Evolutionary conservation across 2,888 invertebrate genomes (phyloP).

Genomic region (Leptinotarsa haldemani): DNA sequence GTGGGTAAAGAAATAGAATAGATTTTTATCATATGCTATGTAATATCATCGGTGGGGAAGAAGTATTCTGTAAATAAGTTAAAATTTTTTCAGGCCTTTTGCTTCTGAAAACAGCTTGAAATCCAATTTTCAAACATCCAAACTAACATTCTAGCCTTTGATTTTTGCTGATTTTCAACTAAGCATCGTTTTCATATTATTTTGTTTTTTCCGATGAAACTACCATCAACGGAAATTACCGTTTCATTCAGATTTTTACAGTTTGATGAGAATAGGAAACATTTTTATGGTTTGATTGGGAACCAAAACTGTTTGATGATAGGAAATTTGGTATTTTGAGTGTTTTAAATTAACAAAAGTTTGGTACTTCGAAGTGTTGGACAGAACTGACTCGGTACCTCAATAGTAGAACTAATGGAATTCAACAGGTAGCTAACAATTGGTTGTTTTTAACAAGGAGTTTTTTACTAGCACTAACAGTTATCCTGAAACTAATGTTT

Average conservation of each 20-base stretch:
- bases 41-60: too few species aligned
- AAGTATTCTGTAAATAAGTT: neutral
- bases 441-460: neutral
- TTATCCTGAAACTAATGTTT: too few species aligned
- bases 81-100: neutral
- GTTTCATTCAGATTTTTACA: too few species aligned
- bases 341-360: neutral
- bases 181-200: neutral
- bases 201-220: neutral
- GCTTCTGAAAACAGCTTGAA: neutral
- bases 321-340: conserved; percentile 11
- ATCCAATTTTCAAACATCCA: neutral
- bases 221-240: too few species aligned
- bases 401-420: neutral
- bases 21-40: too few species aligned
- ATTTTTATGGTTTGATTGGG: neutral
- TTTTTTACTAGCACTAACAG: neutral
- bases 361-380: neutral
- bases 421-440: neutral
- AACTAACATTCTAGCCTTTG: neutral
- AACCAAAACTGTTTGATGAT: neutral
- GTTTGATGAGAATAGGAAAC: too few species aligned
- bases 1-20: neutral
- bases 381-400: neutral
- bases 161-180: neutral